phyloP scores from a whole-genome alignment of 1,140 invertebrate genomes.

The Nebria ingens region DNA sequence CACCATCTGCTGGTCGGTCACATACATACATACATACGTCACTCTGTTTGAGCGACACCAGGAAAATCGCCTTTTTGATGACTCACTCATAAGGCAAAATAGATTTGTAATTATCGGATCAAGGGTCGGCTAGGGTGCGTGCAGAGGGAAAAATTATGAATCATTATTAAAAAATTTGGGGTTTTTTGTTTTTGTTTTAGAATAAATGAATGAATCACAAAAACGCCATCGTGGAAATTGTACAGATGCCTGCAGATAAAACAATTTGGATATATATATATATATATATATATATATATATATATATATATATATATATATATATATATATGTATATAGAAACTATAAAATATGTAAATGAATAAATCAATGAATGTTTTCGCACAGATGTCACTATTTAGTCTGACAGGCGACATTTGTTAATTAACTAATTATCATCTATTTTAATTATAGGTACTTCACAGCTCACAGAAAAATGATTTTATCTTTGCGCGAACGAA shows the following conservation, averaged over 20 bases:
- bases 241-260: too few relatives aligned
- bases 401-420: conserved; percentile 5
- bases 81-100: too few relatives aligned
- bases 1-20: too few relatives aligned
- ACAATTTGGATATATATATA: not conserved
- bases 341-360: not conserved
- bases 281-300: not conserved
- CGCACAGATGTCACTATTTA: not conserved
- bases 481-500: not conserved
- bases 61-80: too few relatives aligned
- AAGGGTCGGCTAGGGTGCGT: too few relatives aligned
- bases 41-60: too few relatives aligned
- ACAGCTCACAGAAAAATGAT: not conserved
- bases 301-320: not conserved
- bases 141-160: too few relatives aligned
- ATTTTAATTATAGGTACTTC: conserved; percentile 9
- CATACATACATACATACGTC: too few relatives aligned
- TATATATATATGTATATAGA: not conserved
- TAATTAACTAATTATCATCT: conserved; percentile 3
- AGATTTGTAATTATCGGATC: too few relatives aligned
- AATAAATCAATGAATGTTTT: not conserved
- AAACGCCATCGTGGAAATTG: too few relatives aligned
- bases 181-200: not conserved
- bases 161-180: too few relatives aligned
- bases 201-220: too few relatives aligned